A percentile compares a stretch with the other conserved stretches of the same genome.
These are phyloP conservation scores for Ovis aries DNA, from an alignment of 2,113 vertebrate genomes.

Conservation along the genomic window ARS-UI_Ramb_v3.0 NC_056064.1:57226001-57226500, in stretches of 20 bases:
- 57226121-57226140: too few relatives aligned
- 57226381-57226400: not conserved
- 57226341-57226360: not conserved
- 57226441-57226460: not conserved
- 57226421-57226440: not conserved
- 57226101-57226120: not conserved
- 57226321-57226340: not conserved
- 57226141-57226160: not conserved
- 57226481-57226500: not conserved
- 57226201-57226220: not conserved
- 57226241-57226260: not conserved
- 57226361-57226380: not conserved
- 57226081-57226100: conserved; percentile 55
- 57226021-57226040: not conserved
- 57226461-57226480: not conserved
- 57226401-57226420: not conserved
- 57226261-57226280: not conserved
- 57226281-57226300: not conserved
- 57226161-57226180: not conserved
- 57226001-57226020: not conserved
- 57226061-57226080: not conserved
- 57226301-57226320: not conserved
- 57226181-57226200: not conserved
- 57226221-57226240: not conserved
- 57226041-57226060: conserved; percentile 44